Evolutionary conservation across 2,113 vertebrate species (phyloP).

Genomic region (Dendropsophus ebraccatus): DNA sequence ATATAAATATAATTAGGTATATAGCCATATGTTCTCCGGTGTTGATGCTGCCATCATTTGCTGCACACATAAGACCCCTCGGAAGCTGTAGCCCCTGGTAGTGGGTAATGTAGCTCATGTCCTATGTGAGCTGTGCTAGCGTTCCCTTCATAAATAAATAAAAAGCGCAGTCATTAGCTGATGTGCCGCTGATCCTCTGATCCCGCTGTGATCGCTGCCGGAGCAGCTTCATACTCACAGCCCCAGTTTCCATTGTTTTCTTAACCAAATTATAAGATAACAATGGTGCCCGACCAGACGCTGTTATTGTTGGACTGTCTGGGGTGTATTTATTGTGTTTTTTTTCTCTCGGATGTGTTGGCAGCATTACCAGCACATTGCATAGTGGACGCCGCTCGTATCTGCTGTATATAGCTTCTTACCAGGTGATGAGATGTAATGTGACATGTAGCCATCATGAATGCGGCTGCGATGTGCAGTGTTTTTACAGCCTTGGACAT

Average conservation of each 20-base stretch:
- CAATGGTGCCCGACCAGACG: constrained; percentile 1
- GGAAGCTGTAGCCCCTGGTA: not conserved
- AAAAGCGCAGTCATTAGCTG: constrained; percentile 6
- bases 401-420: not conserved
- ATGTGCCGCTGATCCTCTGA: not conserved
- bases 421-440: not conserved
- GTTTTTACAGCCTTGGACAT: too few relatives aligned
- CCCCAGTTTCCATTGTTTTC: constrained; percentile 50
- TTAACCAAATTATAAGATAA: constrained; percentile 43
- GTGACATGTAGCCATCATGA: not conserved
- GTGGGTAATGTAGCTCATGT: not conserved
- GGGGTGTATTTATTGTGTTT: not conserved
- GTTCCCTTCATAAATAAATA: constrained; percentile 47
- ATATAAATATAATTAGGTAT: too few relatives aligned
- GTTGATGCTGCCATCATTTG: not conserved
- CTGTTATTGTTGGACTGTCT: constrained; percentile 42
- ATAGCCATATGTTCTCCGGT: too few relatives aligned
- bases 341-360: not conserved
- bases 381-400: not conserved
- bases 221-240: not conserved
- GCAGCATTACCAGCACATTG: not conserved
- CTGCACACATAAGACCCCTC: not conserved
- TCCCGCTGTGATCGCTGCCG: not conserved
- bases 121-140: constrained; percentile 21
- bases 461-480: not conserved